Conservation (phyloP, 2,888 invertebrate genomes). For the Junonia oenone region DNA sequence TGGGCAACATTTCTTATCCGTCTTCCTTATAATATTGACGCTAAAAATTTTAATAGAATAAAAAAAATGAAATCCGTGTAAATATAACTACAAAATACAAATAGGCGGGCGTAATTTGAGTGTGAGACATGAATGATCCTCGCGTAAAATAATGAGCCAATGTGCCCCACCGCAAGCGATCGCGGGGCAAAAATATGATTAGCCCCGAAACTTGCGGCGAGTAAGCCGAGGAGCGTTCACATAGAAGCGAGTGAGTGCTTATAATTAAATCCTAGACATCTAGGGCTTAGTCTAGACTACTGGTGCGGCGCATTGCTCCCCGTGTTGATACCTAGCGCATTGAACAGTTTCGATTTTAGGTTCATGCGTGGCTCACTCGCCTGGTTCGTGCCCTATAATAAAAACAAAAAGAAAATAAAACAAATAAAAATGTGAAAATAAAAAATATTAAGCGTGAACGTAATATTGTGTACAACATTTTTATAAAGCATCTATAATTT, state of each 20-base stretch:
- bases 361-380: conserved; percentile 86
- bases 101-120: conserved; percentile 45
- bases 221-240: conserved; percentile 30
- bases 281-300: conserved; percentile 45
- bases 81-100: conserved; percentile 45
- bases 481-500: too few relatives aligned
- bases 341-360: conserved; percentile 91
- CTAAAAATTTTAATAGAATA: not conserved
- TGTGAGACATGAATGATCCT: conserved; percentile 53
- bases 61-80: conserved; percentile 19
- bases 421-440: conserved; percentile 41
- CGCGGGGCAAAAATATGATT: not conserved
- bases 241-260: conserved; percentile 39
- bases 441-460: conserved; percentile 2
- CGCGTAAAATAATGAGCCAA: conserved; percentile 26
- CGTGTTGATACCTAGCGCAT: conserved; percentile 90
- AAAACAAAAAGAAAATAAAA: conserved; percentile 66
- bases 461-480: not conserved
- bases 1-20: conserved; percentile 21
- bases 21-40: conserved; percentile 15
- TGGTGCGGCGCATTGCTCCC: conserved; percentile 71
- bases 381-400: conserved; percentile 82
- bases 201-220: not conserved
- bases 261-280: conserved; percentile 38
- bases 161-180: not conserved